Base-by-base conservation (phyloP, 2,113 vertebrate genomes). In the Callipepla californica region DNA sequence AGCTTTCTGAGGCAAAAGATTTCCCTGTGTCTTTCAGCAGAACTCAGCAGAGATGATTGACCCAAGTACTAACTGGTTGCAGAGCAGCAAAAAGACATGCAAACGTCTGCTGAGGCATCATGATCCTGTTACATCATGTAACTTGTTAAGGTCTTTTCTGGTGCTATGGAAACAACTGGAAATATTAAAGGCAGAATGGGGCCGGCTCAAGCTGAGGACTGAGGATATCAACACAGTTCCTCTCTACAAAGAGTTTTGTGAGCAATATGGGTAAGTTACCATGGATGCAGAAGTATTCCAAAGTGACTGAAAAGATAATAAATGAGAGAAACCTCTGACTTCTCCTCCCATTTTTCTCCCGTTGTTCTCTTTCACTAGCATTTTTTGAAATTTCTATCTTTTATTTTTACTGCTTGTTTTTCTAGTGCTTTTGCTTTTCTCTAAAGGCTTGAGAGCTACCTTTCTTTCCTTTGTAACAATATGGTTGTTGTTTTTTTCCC, bases 101-200 rank as follows among this genome's bases (percentile, higher is more conserved):
- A 30, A 48, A 34, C 40, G 72, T n/a, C 53, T 40, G 50, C 45
- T 84, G 20, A 59, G 48, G 50, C 66, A 21, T 8, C 47, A 51
- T 19, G 80, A 97, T 74, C 88, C 90, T 0, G 28, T 97, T 8
- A 9, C 36, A 38, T 73, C 96, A 45, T 59, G 93, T 51, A 79
- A 76, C 11, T 87, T 96, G 83, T 78, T 97, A 86, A 98, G 82
- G 93, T 97, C 94, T 30, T 98, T 98, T 85, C 97, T 98, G 79
- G 84, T 97, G 25, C 90, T 98, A 15, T 98, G 96, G 92, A 98
- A 98, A 89, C 98, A 98, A 89, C 81, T 98, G 34, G 97, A 98
- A 92, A 91, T 95, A 23, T 93, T 98, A 34, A 98, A 98, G 95
- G 97, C 97, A 80, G 95, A 93, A 90, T 98, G 97, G 98, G 97